Base-by-base conservation (phyloP, 2,888 invertebrate species). In the Lycaena phlaeas region DNA sequence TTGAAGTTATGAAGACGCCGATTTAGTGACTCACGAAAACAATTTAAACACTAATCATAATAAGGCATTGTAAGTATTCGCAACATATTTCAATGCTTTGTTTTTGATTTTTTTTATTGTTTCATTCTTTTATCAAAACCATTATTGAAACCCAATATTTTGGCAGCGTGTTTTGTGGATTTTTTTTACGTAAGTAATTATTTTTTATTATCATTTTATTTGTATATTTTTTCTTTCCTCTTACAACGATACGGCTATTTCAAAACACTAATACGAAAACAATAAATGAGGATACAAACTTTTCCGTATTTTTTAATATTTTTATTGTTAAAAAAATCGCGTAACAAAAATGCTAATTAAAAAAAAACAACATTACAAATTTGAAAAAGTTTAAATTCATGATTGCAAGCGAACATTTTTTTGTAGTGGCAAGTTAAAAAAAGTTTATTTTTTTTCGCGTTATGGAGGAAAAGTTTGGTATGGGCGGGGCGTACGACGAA, bases 1-100 rank as follows among this genome's bases (percentile, higher is more conserved):
- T 68, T 65, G 57, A 73, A 81, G 82, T 82, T 81, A 82, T 82
- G 82, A 82, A 78, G 65, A 72, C 75, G 74, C 74, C 73, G 73
- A 73, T 71, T 79, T 79, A 64, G 60, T 74, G 72, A 68, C 66
- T 62, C 69, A 70, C 76, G 71, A 76, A 78, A 81, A 81, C 81
- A 79, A 74, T 76, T 68, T 68, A 64, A 51, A 59, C 68, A 61
- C 56, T 56, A 62, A 56, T 52, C 53, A 61, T 60, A 61, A 51
- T 64, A 63, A 54, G 53, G 69, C 61, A 74, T 75, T 81, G 81
- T 82, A 68, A 82, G 81, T 81, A 57, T 50, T 17, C 18, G 11
- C 10, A 4, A 34, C n/a, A n/a, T n/a, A n/a, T n/a, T n/a, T n/a
- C n/a, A n/a, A n/a, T n/a, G n/a, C n/a, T n/a, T n/a, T n/a, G n/a